Base-by-base conservation (phyloP, 1,140 invertebrate species). In the Eriosoma lanigerum region DNA sequence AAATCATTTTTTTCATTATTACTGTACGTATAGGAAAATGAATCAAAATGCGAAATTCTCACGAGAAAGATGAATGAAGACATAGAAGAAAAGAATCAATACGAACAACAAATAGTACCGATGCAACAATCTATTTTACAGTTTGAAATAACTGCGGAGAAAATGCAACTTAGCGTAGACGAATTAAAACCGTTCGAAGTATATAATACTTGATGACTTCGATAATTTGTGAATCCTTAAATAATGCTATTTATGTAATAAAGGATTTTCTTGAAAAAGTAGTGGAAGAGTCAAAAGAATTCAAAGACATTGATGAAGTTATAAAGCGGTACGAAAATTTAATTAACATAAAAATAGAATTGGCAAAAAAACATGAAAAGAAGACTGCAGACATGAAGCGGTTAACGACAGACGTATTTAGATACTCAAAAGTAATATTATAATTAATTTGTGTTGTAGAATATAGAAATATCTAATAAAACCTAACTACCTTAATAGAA, bases 321-420 rank as follows among this genome's bases (percentile, higher is more conserved):
- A 78, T 78, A 78, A 78, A 78, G 9, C 62, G 54, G 29, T 78
- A 78, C 24, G 75, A 78, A 78, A 78, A 78, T 15, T 78, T 78
- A 38, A 78, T 38, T 12, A 78, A 78, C 13, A 78, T 78, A 24
- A 60, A 38, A n/a, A 78, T 62, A 0, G 75, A 78, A 29, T 62
- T 78, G 9, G 38, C 38, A 0, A 38, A 60, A 78, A 78, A 78
- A 48, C 56, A 78, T 24, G 75, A 78, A 78, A 46, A 46, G 17
- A 78, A 62, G 10, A 60, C 56, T 19, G 32, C 9, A 26, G 75
- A 78, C 9, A 26, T 78, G n/a, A 60, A 60, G 19, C 54, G 56
- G 5, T 46, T 78, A 15, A 78, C 54, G 9, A 78, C 56, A 1
- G 75, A 62, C 12, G 15, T 62, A 21, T 78, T 60, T 29, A 78